A percentile compares a stretch with the other conserved stretches of the same genome.
Evolutionary conservation across 2,888 invertebrate genomes (phyloP).

Genomic region (Ornithoptera alexandrae): DNA sequence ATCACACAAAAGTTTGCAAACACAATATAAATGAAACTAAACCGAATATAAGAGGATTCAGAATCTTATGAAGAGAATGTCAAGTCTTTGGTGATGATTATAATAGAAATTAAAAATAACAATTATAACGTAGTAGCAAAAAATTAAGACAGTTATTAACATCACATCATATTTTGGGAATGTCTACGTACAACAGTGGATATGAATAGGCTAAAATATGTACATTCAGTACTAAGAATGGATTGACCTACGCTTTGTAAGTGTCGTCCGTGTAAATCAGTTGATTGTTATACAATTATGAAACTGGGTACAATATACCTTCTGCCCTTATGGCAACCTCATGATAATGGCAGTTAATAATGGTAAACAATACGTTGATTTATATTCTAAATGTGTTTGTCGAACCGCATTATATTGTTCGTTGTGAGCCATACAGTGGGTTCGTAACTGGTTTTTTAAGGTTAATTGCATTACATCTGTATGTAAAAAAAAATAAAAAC

Average conservation of each 20-base stretch:
- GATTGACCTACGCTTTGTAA: not conserved
- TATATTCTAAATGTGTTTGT: constrained; percentile 10
- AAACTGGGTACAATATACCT: constrained; percentile 4
- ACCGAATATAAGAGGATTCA: too few species aligned
- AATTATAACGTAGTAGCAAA: too few species aligned
- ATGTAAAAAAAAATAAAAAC: not conserved
- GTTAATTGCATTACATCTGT: not conserved
- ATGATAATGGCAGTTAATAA: constrained; percentile 3
- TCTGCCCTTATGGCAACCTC: constrained; percentile 6
- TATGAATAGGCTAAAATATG: not conserved
- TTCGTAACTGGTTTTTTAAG: not conserved
- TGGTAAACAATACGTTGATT: constrained; percentile 3
- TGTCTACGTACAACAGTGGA: too few species aligned
- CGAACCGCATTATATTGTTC: not conserved
- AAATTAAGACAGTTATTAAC: too few species aligned
- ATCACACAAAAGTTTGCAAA: too few species aligned
- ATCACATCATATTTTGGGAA: too few species aligned
- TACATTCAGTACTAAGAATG: not conserved
- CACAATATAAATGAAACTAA: too few species aligned
- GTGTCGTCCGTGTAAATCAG: not conserved
- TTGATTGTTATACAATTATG: not conserved
- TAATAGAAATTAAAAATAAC: too few species aligned
- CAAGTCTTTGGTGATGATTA: too few species aligned
- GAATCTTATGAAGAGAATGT: too few species aligned
- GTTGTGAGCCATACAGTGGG: not conserved